Conservation (phyloP, 2,797 vertebrate species). For the Characodon lateralis region DNA sequence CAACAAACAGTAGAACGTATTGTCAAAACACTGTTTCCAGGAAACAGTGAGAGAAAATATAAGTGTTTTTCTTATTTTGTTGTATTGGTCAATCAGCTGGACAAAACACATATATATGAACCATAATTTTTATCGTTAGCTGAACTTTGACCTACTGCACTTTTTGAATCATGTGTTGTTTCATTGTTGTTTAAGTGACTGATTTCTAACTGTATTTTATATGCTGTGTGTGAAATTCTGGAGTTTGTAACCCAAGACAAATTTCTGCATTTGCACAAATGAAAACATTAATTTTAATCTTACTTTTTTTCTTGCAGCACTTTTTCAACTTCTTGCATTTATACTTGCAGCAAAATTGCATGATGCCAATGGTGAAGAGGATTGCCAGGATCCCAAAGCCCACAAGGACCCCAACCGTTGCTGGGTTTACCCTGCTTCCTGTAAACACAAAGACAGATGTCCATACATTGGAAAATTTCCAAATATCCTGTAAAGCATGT, state of each 20-base stretch:
- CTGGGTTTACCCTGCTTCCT: slow-evolving; percentile 63
- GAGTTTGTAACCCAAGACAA: not conserved
- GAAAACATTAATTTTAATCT: slow-evolving; percentile 7
- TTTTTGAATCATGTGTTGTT: not conserved
- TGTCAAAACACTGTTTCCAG: not conserved
- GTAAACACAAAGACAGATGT: slow-evolving; percentile 15
- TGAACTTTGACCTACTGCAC: not conserved
- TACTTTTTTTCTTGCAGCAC: slow-evolving; percentile 72
- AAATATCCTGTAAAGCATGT: not conserved
- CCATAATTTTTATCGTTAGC: not conserved
- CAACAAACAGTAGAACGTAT: too few relatives aligned
- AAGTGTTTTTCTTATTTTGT: not conserved
- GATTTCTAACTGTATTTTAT: not conserved
- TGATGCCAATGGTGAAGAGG: slow-evolving; percentile 73
- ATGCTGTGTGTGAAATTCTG: not conserved
- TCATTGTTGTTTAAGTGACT: not conserved
- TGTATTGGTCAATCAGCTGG: not conserved
- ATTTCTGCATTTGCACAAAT: not conserved
- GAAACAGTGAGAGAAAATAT: not conserved
- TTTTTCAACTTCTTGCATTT: slow-evolving; percentile 71
- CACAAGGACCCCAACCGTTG: slow-evolving; percentile 65
- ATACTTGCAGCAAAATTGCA: slow-evolving; percentile 74
- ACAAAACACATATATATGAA: not conserved
- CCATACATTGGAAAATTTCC: slow-evolving; percentile 1
- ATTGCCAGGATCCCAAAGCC: slow-evolving; percentile 72